A percentile compares a stretch with the other conserved stretches of the same genome.
These are phyloP conservation scores for Euura saliciscinereae DNA, from an alignment of 1,140 invertebrate species.

Conservation along the genomic window DNA sequence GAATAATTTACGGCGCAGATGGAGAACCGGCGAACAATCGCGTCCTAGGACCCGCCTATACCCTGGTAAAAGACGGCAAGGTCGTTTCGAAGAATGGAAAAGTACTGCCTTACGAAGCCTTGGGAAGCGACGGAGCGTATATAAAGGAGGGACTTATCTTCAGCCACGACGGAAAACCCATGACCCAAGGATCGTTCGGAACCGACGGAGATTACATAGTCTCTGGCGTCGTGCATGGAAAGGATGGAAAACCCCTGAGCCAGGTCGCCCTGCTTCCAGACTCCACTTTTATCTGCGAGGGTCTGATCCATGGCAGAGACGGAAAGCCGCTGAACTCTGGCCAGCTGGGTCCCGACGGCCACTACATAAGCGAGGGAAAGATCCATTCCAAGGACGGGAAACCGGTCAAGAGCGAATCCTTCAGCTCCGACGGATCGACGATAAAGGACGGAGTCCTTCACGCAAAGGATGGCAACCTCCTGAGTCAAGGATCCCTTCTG, in stretches of 20 bases:
- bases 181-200: conserved; percentile 48
- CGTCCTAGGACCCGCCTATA: conserved; percentile 42
- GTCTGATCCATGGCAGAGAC: conserved; percentile 46
- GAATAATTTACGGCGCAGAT: conserved; percentile 40
- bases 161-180: conserved; percentile 41
- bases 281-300: conserved; percentile 49
- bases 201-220: conserved; percentile 51
- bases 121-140: conserved; percentile 47
- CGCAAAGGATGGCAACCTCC: conserved; percentile 48
- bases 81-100: conserved; percentile 51
- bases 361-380: conserved; percentile 49
- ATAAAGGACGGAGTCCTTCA: conserved; percentile 52
- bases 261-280: conserved; percentile 48
- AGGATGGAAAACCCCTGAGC: conserved; percentile 47
- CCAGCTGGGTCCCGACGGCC: conserved; percentile 24
- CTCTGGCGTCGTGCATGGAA: conserved; percentile 47
- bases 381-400: conserved; percentile 52
- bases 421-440: conserved; percentile 49
- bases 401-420: conserved; percentile 50
- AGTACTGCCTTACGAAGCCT: conserved; percentile 39
- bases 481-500: conserved; percentile 53
- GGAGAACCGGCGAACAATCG: conserved; percentile 38
- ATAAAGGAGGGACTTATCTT: conserved; percentile 55
- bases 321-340: conserved; percentile 29
- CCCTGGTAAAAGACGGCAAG: conserved; percentile 48